phyloP scores from a whole-genome alignment of 2,113 vertebrate species.

The Alaudala cheleensis region DNA sequence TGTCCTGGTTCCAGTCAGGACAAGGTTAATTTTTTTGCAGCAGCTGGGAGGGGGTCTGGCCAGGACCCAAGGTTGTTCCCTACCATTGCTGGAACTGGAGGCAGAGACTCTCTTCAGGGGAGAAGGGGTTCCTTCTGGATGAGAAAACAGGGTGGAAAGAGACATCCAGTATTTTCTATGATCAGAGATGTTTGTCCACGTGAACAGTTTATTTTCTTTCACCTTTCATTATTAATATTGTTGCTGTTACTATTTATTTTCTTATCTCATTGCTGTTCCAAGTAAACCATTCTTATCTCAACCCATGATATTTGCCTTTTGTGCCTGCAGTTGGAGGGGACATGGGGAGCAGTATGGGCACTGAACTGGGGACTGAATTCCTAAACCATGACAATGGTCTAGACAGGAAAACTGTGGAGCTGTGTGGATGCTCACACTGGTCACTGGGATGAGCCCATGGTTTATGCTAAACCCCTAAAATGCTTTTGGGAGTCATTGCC shows the following conservation, averaged over 20 bases:
- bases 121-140: background rate
- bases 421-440: background rate
- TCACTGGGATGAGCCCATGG: background rate
- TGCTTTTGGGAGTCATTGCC: background rate
- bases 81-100: background rate
- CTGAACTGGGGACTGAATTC: background rate
- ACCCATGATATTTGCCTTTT: background rate
- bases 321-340: background rate
- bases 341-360: background rate
- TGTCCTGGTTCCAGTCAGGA: background rate
- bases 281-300: background rate
- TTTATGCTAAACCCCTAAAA: background rate
- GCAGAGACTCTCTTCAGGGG: accelerated
- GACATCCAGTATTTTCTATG: accelerated
- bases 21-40: background rate
- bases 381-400: background rate
- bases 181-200: background rate
- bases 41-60: background rate
- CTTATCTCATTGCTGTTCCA: background rate
- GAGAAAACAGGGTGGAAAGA: background rate
- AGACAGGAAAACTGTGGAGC: background rate
- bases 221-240: background rate
- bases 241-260: background rate
- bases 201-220: background rate
- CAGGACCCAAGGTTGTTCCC: background rate